A percentile compares a stretch with the other conserved stretches of the same genome.
phyloP scores from a whole-genome alignment of 2,113 vertebrate species.

The Phalacrocorax carbo region DNA sequence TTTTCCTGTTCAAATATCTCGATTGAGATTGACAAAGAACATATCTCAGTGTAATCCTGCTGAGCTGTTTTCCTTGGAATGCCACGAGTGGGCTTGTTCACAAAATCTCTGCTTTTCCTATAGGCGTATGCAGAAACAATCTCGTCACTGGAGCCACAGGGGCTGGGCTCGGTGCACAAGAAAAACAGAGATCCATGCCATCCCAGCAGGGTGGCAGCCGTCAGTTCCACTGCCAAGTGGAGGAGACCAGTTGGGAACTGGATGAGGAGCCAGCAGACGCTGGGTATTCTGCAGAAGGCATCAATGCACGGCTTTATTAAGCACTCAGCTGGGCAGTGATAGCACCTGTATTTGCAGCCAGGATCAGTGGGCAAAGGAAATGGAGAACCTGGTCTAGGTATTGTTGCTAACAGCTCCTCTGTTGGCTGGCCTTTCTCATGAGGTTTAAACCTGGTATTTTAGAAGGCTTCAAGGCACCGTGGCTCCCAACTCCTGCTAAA shows the following conservation, averaged over 20 bases:
- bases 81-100: constrained; percentile 53
- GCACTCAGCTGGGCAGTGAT: neutral
- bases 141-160: constrained; percentile 49
- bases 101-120: constrained; percentile 72
- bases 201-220: constrained; percentile 59
- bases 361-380: neutral
- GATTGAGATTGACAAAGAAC: constrained; percentile 70
- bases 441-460: neutral
- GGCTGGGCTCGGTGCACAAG: constrained; percentile 53
- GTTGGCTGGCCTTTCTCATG: neutral
- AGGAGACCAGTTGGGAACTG: constrained; percentile 31
- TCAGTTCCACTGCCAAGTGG: constrained; percentile 43
- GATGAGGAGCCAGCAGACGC: constrained; percentile 13
- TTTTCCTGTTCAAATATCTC: constrained; percentile 59
- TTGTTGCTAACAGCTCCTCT: neutral
- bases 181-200: constrained; percentile 57
- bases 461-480: neutral
- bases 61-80: constrained; percentile 75
- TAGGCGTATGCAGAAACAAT: constrained; percentile 70
- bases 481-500: neutral
- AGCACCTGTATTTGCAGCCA: neutral
- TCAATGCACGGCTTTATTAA: neutral
- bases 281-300: neutral
- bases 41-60: constrained; percentile 55
- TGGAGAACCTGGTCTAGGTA: neutral